Evolutionary conservation across 2,888 invertebrate species (phyloP), one percentile per base, ranked within the genome.

Genomic region (Automeris io): DNA sequence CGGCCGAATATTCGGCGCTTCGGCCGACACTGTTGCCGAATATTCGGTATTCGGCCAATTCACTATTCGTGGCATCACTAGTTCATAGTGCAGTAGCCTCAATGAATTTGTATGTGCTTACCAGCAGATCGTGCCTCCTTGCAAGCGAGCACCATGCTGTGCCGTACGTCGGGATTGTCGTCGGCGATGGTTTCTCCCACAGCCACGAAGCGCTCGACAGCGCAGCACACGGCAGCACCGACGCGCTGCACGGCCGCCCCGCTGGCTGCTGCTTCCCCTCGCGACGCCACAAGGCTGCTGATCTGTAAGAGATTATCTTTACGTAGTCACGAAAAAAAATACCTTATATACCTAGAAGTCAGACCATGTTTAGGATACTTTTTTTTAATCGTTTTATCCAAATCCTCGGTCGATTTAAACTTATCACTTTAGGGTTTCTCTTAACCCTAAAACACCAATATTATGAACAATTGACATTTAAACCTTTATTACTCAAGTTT

Each of bases 181-280:
- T 98, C 98, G 33, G 98, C 99, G 70, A 99, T 99, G 61, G 97
- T 95, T 86, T 99, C 98, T 29, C 99, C 99, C 50, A 99, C 98
- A 29, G 97, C 95, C 57, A 98, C 98, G 88, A 99, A 99, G 57
- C 98, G 90, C 73, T 99, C 98, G 43, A 99, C 97, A 37, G 99
- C 98, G 68, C 97, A 91, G 82, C 96, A 97, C 47, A 99, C 97
- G 33, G 97, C 95, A 68, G 97, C 97, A 22, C 99, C 99, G 41
- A 99, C 97, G 48, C 96, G 91, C 49, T 95, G 93, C 63, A 97
- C 93, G 46, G 93, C 93, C 45, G 89, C 87, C 49, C 88, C 88
- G 56, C 77, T 90, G 75, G 88, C 83, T 74, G 79, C 87, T 77
- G 77, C 90, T 75, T 91, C 92, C 57, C 90, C 90, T 49, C 92